phyloP scores from a whole-genome alignment of 2,113 vertebrate species.

The Rhinichthys klamathensis region DNA sequence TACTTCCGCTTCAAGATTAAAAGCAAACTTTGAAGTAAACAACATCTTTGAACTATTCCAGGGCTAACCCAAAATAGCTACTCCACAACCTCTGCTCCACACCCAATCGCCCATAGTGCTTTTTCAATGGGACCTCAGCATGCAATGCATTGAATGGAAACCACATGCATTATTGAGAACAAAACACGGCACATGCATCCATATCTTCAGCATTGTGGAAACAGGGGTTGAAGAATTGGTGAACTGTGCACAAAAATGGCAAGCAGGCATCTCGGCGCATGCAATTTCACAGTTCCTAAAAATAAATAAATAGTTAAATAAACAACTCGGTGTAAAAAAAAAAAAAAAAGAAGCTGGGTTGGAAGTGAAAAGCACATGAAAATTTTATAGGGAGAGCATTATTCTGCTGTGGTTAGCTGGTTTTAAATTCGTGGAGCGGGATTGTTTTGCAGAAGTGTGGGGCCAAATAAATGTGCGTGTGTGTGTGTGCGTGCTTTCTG shows the following conservation, averaged over 20 bases:
- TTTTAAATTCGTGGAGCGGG: conserved; percentile 50
- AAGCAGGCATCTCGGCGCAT: conserved; percentile 22
- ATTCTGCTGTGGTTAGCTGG: conserved; percentile 56
- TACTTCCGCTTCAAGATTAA: background rate
- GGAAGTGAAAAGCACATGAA: conserved; percentile 62
- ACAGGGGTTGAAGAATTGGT: conserved; percentile 11
- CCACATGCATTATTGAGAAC: conserved; percentile 75
- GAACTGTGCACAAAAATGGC: conserved; percentile 31
- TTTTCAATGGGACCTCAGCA: conserved; percentile 64
- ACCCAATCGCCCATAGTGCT: conserved; percentile 60
- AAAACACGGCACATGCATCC: conserved; percentile 24
- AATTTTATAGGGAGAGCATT: conserved; percentile 63
- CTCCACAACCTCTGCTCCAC: conserved; percentile 37
- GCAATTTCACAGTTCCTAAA: conserved; percentile 36
- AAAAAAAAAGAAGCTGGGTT: conserved; percentile 56
- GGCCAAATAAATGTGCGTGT: background rate
- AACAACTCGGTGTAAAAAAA: conserved; percentile 62
- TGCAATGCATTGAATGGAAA: conserved; percentile 66
- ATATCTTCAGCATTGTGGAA: conserved; percentile 32
- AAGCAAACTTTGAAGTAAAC: background rate
- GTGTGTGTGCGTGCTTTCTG: background rate
- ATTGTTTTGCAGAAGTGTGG: conserved; percentile 21
- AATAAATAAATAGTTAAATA: conserved; percentile 63
- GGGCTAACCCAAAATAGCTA: conserved; percentile 24
- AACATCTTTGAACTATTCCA: background rate